A percentile compares a stretch with the other conserved stretches of the same genome.
These are phyloP conservation scores for Acholoe squamosa DNA, from an alignment of 2,888 invertebrate genomes.

Conservation along the genomic window DNA sequence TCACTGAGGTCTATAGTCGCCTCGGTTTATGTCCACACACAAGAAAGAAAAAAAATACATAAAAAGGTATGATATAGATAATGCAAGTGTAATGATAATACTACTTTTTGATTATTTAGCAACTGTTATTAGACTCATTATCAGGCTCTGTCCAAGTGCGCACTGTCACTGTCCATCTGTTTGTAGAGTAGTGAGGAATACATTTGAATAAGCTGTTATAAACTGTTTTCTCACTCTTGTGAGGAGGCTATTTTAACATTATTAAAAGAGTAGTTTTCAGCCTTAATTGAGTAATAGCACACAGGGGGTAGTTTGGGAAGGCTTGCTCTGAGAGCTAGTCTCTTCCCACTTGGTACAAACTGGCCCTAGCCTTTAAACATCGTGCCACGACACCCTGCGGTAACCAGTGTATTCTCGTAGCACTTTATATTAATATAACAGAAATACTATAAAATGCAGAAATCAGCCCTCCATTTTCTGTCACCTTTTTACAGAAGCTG, in stretches of 20 bases:
- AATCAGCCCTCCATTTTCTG: slow-evolving; percentile 28
- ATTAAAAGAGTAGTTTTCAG: background rate
- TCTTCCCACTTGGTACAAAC: background rate
- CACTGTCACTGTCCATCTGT: slow-evolving; percentile 12
- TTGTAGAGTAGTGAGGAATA: background rate
- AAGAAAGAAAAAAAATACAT: background rate
- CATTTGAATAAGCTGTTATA: background rate
- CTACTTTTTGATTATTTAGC: background rate
- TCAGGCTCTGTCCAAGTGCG: background rate
- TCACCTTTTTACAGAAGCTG: background rate
- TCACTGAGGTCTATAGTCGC: background rate
- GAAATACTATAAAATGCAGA: background rate
- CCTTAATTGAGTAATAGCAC: background rate
- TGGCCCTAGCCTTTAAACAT: background rate
- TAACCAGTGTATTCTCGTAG: slow-evolving; percentile 39
- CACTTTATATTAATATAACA: too few relatives aligned
- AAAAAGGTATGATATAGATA: background rate
- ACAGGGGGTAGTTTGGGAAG: background rate
- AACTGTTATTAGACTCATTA: background rate
- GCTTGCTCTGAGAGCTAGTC: background rate
- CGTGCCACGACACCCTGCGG: background rate
- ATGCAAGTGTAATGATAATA: background rate
- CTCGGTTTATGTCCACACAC: background rate
- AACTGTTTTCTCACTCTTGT: background rate
- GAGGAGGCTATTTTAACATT: background rate